These are phyloP conservation scores for Drosophila niveifrons DNA, from an alignment of 2,888 invertebrate genomes.

Conservation along the genomic window DNA sequence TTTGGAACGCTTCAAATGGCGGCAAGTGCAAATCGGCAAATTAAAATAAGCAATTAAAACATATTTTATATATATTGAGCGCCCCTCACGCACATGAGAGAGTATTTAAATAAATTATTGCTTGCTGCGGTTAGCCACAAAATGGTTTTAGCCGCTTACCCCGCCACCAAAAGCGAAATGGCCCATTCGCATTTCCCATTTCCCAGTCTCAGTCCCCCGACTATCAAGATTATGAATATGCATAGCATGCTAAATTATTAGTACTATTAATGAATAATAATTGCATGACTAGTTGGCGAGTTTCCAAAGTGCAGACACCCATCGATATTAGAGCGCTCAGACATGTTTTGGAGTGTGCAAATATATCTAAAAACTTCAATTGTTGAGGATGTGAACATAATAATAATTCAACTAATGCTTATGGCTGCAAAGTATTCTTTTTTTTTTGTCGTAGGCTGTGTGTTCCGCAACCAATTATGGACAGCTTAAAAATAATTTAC, in stretches of 20 bases:
- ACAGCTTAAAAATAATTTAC: constrained; percentile 71
- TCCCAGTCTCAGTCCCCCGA: not conserved
- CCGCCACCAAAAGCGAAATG: constrained; percentile 4
- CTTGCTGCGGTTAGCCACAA: constrained; percentile 73
- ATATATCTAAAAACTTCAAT: constrained; percentile 7
- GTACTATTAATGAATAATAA: constrained; percentile 37
- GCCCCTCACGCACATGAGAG: constrained; percentile 18
- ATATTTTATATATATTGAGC: constrained; percentile 62
- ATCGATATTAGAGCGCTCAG: constrained; percentile 14
- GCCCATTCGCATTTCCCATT: not conserved
- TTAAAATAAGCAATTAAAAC: constrained; percentile 81
- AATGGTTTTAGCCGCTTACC: constrained; percentile 77
- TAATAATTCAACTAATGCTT: constrained; percentile 20
- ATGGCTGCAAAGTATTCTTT: no score
- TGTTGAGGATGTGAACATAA: constrained; percentile 1
- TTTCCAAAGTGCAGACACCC: constrained; percentile 9
- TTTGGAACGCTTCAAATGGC: constrained; percentile 62
- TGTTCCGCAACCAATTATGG: constrained; percentile 57
- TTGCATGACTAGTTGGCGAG: constrained; percentile 24
- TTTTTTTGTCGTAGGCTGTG: no score
- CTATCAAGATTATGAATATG: constrained; percentile 44
- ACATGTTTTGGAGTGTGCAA: constrained; percentile 3
- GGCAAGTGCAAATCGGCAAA: constrained; percentile 73
- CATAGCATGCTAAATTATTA: constrained; percentile 46
- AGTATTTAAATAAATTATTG: constrained; percentile 75